These are phyloP conservation scores for Taeniopygia guttata DNA, from an alignment of 2,797 vertebrate genomes.

Conservation along the genomic window DNA sequence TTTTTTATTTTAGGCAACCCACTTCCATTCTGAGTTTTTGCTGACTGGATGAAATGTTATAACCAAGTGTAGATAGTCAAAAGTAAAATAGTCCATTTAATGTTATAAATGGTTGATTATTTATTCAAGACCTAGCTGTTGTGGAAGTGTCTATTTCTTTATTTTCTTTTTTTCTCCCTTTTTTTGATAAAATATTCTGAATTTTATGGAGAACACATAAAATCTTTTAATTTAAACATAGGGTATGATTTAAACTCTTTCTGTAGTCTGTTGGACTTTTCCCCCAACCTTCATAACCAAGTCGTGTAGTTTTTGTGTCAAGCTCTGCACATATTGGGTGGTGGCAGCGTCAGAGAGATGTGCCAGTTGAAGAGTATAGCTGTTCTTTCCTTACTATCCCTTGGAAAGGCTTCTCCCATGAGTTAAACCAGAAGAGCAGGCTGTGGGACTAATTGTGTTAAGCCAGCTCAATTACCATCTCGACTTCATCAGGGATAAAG, in stretches of 20 bases:
- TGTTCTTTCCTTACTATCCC: neutral
- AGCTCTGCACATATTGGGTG: fast-evolving
- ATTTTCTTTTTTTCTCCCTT: fast-evolving
- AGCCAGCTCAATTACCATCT: neutral
- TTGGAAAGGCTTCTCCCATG: neutral
- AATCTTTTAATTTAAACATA: neutral
- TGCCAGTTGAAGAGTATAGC: neutral
- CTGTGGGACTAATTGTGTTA: neutral
- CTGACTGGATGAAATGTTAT: neutral
- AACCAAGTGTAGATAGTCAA: neutral
- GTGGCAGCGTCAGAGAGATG: neutral
- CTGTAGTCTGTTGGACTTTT: neutral
- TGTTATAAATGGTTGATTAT: neutral
- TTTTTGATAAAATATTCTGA: neutral
- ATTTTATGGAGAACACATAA: neutral
- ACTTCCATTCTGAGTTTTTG: neutral
- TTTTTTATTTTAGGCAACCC: neutral
- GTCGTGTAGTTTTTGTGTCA: neutral
- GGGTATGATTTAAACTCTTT: neutral
- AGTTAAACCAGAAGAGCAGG: neutral
- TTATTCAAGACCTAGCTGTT: neutral
- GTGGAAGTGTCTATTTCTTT: neutral
- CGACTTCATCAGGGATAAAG: neutral
- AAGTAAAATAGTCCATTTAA: neutral
- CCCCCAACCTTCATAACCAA: neutral